Conservation (phyloP, 2,888 invertebrate genomes). For the Lepeophtheirus nordmannii region DNA sequence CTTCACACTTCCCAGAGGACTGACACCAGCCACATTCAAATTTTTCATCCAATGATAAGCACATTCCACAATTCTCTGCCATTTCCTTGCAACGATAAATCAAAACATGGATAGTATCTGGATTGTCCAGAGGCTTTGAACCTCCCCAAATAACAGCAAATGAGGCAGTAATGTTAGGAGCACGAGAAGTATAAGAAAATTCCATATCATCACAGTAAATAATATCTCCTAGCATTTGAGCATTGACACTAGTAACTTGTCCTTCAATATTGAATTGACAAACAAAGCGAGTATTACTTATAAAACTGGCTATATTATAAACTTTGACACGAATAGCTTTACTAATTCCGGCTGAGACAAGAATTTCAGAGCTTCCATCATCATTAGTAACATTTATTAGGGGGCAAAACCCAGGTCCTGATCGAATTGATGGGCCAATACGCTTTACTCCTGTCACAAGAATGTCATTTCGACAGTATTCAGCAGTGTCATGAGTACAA, state of each 20-base stretch:
- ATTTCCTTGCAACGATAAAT: constrained; percentile 82
- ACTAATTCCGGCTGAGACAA: constrained; percentile 79
- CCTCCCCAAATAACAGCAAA: constrained; percentile 93
- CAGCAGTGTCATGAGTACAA: constrained; percentile 86
- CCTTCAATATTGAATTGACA: constrained; percentile 93
- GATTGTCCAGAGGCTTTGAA: constrained; percentile 86
- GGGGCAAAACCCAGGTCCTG: constrained; percentile 85
- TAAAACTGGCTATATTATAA: constrained; percentile 48
- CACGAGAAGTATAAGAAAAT: constrained; percentile 73
- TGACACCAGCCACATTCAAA: constrained; percentile 89
- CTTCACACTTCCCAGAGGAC: constrained; percentile 53
- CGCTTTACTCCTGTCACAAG: constrained; percentile 63
- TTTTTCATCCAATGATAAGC: constrained; percentile 73
- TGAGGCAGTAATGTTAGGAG: constrained; percentile 82
- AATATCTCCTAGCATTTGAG: constrained; percentile 73
- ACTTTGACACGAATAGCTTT: constrained; percentile 76
- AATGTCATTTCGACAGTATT: constrained; percentile 84
- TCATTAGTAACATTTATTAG: constrained; percentile 70
- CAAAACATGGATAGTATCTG: constrained; percentile 82
- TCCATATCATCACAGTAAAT: constrained; percentile 87
- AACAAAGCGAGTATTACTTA: constrained; percentile 79
- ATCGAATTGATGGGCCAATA: constrained; percentile 78
- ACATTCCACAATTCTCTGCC: constrained; percentile 95
- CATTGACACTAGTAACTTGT: constrained; percentile 75
- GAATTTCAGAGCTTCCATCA: constrained; percentile 67